Conservation (phyloP, 2,888 invertebrate species). For the Sphaeridia pumilis region DNA sequence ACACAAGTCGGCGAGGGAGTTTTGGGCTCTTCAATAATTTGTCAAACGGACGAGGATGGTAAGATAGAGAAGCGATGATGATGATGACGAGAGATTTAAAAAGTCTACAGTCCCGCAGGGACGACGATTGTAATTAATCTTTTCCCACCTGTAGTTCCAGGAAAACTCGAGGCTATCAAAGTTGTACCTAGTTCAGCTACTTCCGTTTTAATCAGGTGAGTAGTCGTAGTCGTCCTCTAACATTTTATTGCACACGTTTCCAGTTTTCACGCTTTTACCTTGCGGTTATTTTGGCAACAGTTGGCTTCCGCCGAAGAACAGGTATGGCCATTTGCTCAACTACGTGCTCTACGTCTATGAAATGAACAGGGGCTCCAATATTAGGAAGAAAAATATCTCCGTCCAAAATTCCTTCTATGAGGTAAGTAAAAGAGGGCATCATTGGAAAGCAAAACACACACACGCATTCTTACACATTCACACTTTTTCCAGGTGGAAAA, state of each 20-base stretch:
- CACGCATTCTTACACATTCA: no score
- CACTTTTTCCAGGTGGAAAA: slow-evolving; percentile 26
- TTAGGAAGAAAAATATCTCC: not conserved
- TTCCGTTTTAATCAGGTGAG: slow-evolving; percentile 42
- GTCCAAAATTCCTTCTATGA: not conserved
- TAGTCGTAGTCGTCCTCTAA: not conserved
- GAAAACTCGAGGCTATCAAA: slow-evolving; percentile 8
- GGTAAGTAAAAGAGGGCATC: no score
- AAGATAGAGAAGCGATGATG: slow-evolving; percentile 29
- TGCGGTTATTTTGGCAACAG: no score
- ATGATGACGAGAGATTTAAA: not conserved
- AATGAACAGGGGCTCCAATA: not conserved
- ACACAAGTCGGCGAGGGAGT: slow-evolving; percentile 67
- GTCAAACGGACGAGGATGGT: slow-evolving; percentile 70
- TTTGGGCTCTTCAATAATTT: slow-evolving; percentile 53
- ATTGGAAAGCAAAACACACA: no score
- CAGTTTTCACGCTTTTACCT: not conserved
- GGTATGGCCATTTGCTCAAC: slow-evolving; percentile 2
- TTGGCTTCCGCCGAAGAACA: slow-evolving; percentile 12
- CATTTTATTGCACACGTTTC: not conserved
- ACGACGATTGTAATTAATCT: not conserved
- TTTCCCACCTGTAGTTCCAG: slow-evolving; percentile 5
- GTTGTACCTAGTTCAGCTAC: slow-evolving; percentile 35
- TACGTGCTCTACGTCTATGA: slow-evolving; percentile 2
- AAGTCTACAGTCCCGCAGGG: not conserved